Percentiles rank a stretch among this genome's conserved stretches.
Evolutionary conservation across 2,113 vertebrate species (phyloP).

Genomic region (Mormyrus iriodes): DNA sequence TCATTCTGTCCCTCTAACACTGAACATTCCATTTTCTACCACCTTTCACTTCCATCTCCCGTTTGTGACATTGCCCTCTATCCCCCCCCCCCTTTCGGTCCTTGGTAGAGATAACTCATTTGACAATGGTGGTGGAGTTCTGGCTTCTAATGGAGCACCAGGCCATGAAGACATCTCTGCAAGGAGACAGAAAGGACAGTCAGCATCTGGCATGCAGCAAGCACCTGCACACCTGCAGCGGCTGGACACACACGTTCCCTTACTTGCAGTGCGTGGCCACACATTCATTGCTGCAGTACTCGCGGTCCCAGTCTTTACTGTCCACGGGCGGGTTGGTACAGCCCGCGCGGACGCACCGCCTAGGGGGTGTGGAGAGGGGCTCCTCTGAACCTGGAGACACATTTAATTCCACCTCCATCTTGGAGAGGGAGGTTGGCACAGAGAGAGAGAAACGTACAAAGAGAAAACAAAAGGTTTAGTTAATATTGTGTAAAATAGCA

Average conservation of each 20-base stretch:
- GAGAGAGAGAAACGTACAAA: not conserved
- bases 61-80: too few relatives aligned
- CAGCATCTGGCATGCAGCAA: too few relatives aligned
- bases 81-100: not conserved
- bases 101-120: conserved; percentile 33
- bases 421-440: conserved; percentile 12
- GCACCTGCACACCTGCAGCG: not conserved
- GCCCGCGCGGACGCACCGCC: conserved; percentile 73
- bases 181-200: not conserved
- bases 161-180: conserved; percentile 54
- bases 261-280: conserved; percentile 82
- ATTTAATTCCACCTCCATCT: conserved; percentile 81
- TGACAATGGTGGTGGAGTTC: conserved; percentile 49
- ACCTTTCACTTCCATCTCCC: not conserved
- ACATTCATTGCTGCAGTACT: conserved; percentile 88
- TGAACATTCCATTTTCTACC: not conserved
- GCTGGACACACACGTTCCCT: not conserved
- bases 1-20: not conserved
- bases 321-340: conserved; percentile 76
- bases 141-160: conserved; percentile 59
- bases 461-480: not conserved
- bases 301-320: conserved; percentile 84
- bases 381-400: conserved; percentile 53
- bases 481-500: not conserved
- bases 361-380: conserved; percentile 46